A percentile compares a stretch with the other conserved stretches of the same genome.
Conservation (phyloP, 2,797 vertebrate genomes). For the Champsocephalus gunnari region DNA sequence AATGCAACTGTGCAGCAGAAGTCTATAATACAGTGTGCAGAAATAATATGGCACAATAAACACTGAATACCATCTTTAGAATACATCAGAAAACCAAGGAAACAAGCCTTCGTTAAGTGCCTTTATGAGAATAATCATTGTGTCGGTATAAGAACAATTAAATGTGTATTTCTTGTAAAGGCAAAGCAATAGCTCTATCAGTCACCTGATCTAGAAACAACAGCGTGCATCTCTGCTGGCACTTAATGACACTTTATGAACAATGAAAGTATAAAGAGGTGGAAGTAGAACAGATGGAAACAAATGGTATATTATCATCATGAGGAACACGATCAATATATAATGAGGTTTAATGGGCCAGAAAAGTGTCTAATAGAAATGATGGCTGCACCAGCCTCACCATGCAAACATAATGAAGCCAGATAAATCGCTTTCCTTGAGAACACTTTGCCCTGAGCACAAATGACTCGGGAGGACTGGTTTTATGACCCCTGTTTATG, state of each 20-base stretch:
- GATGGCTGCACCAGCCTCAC: conserved; percentile 67
- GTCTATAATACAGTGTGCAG: conserved; percentile 10
- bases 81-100: background rate
- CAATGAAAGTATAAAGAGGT: conserved; percentile 55
- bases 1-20: conserved; percentile 7
- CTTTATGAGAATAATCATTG: background rate
- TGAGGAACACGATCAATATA: conserved; percentile 74
- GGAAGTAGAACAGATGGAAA: conserved; percentile 66
- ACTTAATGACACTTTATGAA: conserved; percentile 50
- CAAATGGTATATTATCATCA: conserved; percentile 68
- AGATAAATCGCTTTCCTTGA: conserved; percentile 76
- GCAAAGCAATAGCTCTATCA: background rate
- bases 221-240: conserved; percentile 26
- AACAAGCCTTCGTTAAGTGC: background rate
- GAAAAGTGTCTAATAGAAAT: conserved; percentile 80
- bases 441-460: conserved; percentile 69
- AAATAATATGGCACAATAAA: background rate
- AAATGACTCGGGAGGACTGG: conserved; percentile 68
- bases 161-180: background rate
- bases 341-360: conserved; percentile 82
- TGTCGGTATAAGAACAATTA: background rate
- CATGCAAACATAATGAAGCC: conserved; percentile 74
- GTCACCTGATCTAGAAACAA: conserved; percentile 19
- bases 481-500: conserved; percentile 77
- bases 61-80: background rate